These are phyloP conservation scores for Alligator mississippiensis DNA, from an alignment of 2,113 vertebrate species.

Conservation along the genomic window DNA sequence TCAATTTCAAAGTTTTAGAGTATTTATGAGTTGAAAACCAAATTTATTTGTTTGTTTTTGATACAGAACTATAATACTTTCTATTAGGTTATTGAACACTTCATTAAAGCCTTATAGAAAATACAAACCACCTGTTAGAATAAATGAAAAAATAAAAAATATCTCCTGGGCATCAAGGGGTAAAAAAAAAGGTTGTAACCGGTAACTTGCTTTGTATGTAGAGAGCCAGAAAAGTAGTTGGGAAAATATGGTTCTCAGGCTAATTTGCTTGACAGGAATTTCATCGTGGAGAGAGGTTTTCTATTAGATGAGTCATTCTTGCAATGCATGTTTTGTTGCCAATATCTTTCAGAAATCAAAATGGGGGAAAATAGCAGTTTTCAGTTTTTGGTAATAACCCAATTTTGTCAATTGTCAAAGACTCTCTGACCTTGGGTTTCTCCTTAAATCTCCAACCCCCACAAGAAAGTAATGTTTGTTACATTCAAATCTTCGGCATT, in stretches of 20 bases:
- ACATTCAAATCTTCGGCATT: neutral
- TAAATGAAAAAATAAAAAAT: neutral
- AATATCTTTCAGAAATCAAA: neutral
- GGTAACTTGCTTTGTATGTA: neutral
- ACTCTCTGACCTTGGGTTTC: neutral
- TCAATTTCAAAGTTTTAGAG: neutral
- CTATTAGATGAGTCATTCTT: neutral
- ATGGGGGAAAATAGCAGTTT: neutral
- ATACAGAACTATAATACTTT: neutral
- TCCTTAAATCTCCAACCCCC: neutral
- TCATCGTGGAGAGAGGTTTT: neutral
- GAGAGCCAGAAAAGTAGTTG: neutral
- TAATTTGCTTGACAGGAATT: neutral
- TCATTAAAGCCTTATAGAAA: neutral
- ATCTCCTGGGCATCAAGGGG: neutral
- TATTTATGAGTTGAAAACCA: neutral
- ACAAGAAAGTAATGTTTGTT: neutral
- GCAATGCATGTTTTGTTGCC: neutral
- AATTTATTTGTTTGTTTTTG: neutral
- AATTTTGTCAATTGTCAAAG: neutral
- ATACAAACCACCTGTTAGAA: neutral
- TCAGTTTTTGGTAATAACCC: neutral
- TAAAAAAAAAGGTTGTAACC: neutral
- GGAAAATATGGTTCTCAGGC: neutral
- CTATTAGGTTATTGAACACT: neutral